Evolutionary conservation across 2,113 vertebrate species (phyloP).

Genomic region (Brevimyrus niger): DNA sequence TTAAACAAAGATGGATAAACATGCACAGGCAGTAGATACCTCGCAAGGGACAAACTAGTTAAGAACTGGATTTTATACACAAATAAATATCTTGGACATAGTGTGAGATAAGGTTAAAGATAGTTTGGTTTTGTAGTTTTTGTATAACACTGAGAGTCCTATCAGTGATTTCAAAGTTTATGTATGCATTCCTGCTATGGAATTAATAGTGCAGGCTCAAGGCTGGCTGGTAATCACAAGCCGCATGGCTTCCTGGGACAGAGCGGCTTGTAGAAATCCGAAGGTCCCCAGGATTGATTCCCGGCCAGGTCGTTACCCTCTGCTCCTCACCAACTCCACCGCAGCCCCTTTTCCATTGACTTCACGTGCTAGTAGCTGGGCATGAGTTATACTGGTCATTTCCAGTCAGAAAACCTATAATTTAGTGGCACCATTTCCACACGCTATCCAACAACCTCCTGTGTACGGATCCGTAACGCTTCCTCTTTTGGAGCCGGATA

Average conservation of each 20-base stretch:
- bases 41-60: not conserved
- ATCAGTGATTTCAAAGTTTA: not conserved
- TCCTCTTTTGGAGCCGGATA: not conserved
- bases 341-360: not conserved
- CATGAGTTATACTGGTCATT: not conserved
- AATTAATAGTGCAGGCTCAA: not conserved
- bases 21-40: not conserved
- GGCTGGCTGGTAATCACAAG: not conserved
- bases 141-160: not conserved
- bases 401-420: not conserved
- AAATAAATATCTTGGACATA: not conserved
- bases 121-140: not conserved
- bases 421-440: not conserved
- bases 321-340: not conserved
- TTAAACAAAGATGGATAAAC: not conserved
- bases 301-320: not conserved
- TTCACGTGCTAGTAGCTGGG: not conserved
- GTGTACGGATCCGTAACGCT: not conserved
- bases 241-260: not conserved
- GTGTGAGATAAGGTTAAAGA: not conserved
- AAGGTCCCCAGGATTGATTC: not conserved
- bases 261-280: not conserved
- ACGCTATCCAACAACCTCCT: not conserved
- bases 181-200: not conserved
- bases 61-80: not conserved